These are phyloP conservation scores for western clawed frog (Xenopus tropicalis) DNA, from an alignment of 2,113 vertebrate species.

Conservation along the genomic window DNA sequence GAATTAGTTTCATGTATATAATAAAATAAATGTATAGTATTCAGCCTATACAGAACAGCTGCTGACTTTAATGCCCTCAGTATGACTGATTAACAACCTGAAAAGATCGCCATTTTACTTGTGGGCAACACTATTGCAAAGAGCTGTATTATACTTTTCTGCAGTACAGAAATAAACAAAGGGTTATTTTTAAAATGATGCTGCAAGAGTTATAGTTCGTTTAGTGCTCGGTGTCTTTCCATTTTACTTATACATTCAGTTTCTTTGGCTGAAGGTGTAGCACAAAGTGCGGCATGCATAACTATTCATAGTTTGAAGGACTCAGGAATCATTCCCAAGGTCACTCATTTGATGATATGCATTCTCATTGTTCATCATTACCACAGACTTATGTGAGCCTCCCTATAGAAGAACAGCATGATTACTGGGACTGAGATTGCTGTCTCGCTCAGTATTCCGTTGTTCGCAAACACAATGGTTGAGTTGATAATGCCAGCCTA, in stretches of 20 bases:
- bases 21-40: too few species aligned
- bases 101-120: too few species aligned
- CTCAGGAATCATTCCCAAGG: constrained; percentile 30
- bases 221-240: background rate
- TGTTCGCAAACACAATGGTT: constrained; percentile 31
- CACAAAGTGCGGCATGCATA: constrained; percentile 4
- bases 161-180: too few species aligned
- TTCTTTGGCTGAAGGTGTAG: background rate
- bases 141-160: too few species aligned
- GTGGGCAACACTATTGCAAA: too few species aligned
- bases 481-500: constrained; percentile 42
- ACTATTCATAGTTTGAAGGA: constrained; percentile 33
- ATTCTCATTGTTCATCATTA: constrained; percentile 31
- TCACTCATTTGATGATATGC: constrained; percentile 36
- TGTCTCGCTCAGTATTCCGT: constrained; percentile 12
- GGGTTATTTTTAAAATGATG: too few species aligned
- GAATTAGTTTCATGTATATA: too few species aligned
- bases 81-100: too few species aligned
- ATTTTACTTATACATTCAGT: background rate
- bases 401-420: constrained; percentile 19
- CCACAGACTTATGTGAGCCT: constrained; percentile 36
- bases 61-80: too few species aligned
- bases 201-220: too few species aligned
- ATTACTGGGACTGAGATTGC: constrained; percentile 26
- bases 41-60: too few species aligned